phyloP scores from a whole-genome alignment of 2,113 vertebrate genomes.

The Barbus barbus region DNA sequence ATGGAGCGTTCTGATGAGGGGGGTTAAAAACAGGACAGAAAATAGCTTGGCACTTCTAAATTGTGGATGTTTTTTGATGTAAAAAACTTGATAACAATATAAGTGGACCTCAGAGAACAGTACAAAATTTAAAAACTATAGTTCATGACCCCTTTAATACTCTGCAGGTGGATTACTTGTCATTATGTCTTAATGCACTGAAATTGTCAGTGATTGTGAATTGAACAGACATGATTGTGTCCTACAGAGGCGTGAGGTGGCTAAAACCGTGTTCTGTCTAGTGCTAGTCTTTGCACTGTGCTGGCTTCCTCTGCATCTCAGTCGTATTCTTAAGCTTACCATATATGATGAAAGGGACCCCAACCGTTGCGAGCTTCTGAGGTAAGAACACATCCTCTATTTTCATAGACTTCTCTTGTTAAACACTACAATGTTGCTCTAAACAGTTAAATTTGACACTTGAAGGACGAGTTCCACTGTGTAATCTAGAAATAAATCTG shows the following conservation, averaged over 20 bases:
- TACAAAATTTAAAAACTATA: too few relatives aligned
- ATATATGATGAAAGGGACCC: conserved; percentile 90
- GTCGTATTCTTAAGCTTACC: conserved; percentile 90
- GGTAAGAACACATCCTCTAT: conserved; percentile 72
- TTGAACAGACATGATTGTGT: conserved; percentile 50
- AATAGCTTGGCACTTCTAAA: too few relatives aligned
- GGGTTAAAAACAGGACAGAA: too few relatives aligned
- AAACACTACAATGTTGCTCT: neutral
- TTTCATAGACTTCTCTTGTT: too few relatives aligned
- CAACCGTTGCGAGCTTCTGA: conserved; percentile 92
- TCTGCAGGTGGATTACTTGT: neutral
- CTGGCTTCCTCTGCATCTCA: conserved; percentile 96
- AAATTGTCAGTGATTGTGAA: neutral
- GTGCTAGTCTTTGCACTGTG: conserved; percentile 95
- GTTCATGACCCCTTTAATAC: too few relatives aligned
- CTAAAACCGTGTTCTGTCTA: conserved; percentile 95
- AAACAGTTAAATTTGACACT: neutral
- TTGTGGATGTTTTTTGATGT: too few relatives aligned
- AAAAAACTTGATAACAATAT: too few relatives aligned
- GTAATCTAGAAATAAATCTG: neutral
- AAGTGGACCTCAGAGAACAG: too few relatives aligned
- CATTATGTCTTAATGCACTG: neutral
- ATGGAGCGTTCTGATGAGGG: too few relatives aligned
- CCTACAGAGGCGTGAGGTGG: conserved; percentile 90
- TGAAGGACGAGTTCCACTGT: neutral